Evolutionary conservation across 2,797 vertebrate species (phyloP).

Genomic region (Hippocampus kuda): DNA sequence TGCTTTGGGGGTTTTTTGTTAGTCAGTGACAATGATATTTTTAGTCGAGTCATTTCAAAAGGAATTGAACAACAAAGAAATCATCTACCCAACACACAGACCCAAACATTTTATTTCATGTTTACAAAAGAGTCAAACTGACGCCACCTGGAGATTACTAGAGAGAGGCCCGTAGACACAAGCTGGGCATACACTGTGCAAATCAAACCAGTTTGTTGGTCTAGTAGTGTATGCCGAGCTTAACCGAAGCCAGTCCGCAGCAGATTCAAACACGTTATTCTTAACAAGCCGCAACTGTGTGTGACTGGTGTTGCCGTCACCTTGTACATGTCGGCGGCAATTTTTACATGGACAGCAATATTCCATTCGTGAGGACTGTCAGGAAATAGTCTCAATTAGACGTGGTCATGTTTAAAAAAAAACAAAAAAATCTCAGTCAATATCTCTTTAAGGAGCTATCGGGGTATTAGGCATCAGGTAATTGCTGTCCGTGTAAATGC

Average conservation of each 20-base stretch:
- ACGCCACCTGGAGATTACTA: neutral
- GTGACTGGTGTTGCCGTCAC: neutral
- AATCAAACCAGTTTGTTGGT: neutral
- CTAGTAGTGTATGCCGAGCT: neutral
- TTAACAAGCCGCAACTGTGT: neutral
- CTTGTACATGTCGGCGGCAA: neutral
- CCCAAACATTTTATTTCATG: neutral
- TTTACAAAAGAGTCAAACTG: neutral
- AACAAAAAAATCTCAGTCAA: neutral
- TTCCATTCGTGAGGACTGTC: neutral
- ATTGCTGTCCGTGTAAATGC: conserved; percentile 2
- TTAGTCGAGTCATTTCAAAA: neutral
- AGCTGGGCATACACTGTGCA: neutral
- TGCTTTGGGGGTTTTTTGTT: too few relatives aligned
- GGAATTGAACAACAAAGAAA: neutral
- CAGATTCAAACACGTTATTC: neutral
- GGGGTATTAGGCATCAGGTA: neutral
- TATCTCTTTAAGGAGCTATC: neutral
- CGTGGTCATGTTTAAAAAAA: neutral
- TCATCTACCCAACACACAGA: neutral
- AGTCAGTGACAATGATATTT: too few relatives aligned
- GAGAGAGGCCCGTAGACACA: neutral
- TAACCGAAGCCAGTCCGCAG: neutral
- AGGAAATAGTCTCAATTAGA: neutral
- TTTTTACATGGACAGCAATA: conserved; percentile 4